Base-by-base conservation (phyloP, 2,797 vertebrate species). In the Hyperoplus lanceolatus region DNA sequence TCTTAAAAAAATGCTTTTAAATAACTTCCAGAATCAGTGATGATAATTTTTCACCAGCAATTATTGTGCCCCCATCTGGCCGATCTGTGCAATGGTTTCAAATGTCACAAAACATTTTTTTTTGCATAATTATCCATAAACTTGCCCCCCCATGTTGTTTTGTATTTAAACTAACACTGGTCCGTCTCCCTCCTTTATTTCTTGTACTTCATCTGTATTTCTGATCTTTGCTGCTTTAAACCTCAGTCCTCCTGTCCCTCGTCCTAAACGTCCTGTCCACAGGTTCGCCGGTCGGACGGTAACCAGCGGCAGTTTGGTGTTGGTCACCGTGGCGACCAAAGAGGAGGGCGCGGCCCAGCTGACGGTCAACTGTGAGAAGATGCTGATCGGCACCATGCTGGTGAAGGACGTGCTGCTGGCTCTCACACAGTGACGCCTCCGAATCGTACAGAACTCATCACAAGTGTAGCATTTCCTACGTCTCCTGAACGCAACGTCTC, bases 371-470 rank as follows among this genome's bases (percentile, higher is more conserved):
- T 99, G 98, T 0, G 98, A 99, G 95, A 99, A 99, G 90, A 99
- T 99, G 98, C 94, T 99, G 87, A 98, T 99, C 0, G 97, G 97
- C 72, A 98, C 98, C 13, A 99, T 99, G 98, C 91, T 99, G 90
- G 97, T 97, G 88, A 99, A 99, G 89, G 98, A 99, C 57, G 95
- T 99, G 75, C 87, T 96, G 38, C 96, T 97, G 84, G 96, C 97
- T 55, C 87, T 99, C 88, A 95, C 94, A 0, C 97, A 97, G 94
- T 98, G 96, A 98, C 68, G 3, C 57, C 77, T 39, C 65, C 16
- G 43, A 49, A 29, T 58, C 1, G 41, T 46, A 77, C 56, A 16
- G 51, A 58, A 36, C 46, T 60, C 55, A 12, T 77, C 67, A 69
- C 68, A 41, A 8, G 46, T 75, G 84, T 88, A 89, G 85, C 88